These are phyloP conservation scores for Excalfactoria chinensis DNA, from an alignment of 2,113 vertebrate species.

Conservation along the genomic window DNA sequence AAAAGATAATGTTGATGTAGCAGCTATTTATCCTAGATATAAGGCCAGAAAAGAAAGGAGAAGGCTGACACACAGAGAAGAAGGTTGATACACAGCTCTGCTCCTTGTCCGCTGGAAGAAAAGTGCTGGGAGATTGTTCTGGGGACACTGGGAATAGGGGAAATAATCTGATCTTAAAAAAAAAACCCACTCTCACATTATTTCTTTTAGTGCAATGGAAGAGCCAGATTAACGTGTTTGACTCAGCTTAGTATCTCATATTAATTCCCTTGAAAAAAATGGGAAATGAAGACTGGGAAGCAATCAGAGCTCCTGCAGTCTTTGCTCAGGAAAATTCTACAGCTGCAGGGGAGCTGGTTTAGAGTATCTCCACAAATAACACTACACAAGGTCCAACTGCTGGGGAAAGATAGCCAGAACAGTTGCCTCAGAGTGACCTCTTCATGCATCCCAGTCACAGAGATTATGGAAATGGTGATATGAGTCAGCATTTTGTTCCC, in stretches of 20 bases:
- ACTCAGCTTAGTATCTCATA: background rate
- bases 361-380: background rate
- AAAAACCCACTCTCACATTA: accelerated
- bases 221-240: background rate
- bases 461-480: background rate
- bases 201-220: background rate
- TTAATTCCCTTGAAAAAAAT: background rate
- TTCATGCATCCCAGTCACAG: background rate
- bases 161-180: background rate
- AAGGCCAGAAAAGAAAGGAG: background rate
- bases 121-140: background rate
- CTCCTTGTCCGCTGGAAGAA: background rate
- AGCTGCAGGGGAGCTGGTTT: background rate
- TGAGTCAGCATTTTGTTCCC: background rate
- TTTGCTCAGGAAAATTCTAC: background rate
- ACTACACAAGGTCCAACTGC: background rate
- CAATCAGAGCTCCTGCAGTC: background rate
- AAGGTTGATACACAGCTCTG: background rate
- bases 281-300: background rate
- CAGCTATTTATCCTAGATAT: background rate
- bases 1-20: background rate
- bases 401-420: background rate
- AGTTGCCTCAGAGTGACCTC: background rate
- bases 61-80: background rate
- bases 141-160: background rate